phyloP scores from a whole-genome alignment of 2,797 vertebrate genomes.

The Molossus molossus region DNA sequence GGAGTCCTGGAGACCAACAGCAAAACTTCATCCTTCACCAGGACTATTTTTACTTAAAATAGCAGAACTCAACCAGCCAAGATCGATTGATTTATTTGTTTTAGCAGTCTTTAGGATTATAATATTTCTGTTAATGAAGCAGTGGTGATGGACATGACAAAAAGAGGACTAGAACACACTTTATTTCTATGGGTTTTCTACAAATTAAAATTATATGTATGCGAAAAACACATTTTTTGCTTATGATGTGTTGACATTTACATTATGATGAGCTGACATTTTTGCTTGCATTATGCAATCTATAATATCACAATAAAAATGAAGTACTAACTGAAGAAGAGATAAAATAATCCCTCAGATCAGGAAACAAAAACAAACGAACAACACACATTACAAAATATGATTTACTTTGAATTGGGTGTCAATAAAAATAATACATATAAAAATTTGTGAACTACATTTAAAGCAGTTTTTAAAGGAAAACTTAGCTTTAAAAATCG shows the following conservation, averaged over 20 bases:
- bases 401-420: not conserved
- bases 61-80: not conserved
- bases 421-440: not conserved
- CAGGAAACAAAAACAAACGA: not conserved
- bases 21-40: not conserved
- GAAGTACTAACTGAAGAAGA: not conserved
- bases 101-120: not conserved
- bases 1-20: not conserved
- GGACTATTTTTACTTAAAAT: not conserved
- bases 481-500: not conserved
- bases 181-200: constrained; percentile 11
- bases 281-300: not conserved
- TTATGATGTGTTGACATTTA: not conserved
- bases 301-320: not conserved
- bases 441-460: not conserved
- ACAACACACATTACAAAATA: not conserved
- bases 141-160: not conserved
- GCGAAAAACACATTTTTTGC: not conserved
- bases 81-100: not conserved
- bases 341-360: not conserved
- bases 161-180: not conserved
- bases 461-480: not conserved
- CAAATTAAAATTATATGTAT: not conserved
- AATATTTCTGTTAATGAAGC: not conserved
- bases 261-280: not conserved